Conservation (phyloP, 1,140 invertebrate species). For the Anastrepha ludens region DNA sequence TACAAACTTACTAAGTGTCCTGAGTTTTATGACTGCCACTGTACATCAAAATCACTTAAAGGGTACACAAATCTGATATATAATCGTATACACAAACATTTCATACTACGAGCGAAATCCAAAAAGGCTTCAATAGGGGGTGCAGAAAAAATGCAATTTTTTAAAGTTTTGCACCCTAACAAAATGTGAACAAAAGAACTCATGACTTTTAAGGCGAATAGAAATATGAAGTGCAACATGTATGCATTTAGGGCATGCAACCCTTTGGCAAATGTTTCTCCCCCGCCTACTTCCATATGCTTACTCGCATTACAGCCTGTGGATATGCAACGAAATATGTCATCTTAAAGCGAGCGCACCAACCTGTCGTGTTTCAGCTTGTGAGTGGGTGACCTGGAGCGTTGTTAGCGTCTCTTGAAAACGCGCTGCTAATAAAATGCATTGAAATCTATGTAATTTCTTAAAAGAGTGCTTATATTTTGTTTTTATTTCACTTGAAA, state of each 20-base stretch:
- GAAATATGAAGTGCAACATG: background rate
- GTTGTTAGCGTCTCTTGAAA: background rate
- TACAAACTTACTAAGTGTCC: too few relatives aligned
- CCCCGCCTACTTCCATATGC: background rate
- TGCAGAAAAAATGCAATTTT: background rate
- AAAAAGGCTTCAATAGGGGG: too few relatives aligned
- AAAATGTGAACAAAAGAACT: slow-evolving; percentile 19
- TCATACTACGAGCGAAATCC: too few relatives aligned
- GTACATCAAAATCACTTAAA: background rate
- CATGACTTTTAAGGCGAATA: background rate
- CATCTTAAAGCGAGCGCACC: background rate
- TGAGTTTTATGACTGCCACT: too few relatives aligned
- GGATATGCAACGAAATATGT: background rate
- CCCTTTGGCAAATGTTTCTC: background rate
- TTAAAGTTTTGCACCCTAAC: background rate
- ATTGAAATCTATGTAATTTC: background rate
- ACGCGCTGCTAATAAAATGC: background rate
- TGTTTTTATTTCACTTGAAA: background rate
- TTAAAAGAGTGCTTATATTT: too few relatives aligned
- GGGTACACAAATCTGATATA: background rate
- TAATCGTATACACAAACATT: too few relatives aligned
- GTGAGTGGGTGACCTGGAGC: background rate
- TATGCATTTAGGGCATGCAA: background rate
- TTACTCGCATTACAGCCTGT: background rate
- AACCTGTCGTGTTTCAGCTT: background rate